A percentile compares a stretch with the other conserved stretches of the same genome.
phyloP scores from a whole-genome alignment of 2,113 vertebrate genomes.

The Coptodon rendalli region DNA sequence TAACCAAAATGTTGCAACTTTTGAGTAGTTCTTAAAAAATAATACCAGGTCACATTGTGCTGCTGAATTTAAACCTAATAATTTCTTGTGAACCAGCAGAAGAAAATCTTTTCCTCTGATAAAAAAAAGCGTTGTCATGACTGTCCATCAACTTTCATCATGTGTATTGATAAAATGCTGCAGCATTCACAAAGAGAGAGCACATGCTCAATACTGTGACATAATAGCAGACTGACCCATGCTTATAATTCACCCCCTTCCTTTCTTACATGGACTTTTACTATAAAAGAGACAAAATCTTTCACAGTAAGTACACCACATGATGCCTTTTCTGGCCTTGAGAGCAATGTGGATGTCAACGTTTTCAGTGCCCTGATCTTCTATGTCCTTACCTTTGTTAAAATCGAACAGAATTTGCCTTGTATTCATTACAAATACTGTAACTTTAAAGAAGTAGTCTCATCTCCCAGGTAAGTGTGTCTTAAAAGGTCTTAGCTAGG shows the following conservation, averaged over 20 bases:
- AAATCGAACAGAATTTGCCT: constrained; percentile 5
- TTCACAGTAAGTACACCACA: not conserved
- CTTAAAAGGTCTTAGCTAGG: constrained; percentile 42
- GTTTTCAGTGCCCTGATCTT: not conserved
- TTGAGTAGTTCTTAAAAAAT: not conserved
- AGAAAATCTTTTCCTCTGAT: not conserved
- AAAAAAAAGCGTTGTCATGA: not conserved
- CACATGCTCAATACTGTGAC: not conserved
- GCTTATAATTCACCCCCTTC: not conserved
- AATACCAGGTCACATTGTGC: not conserved
- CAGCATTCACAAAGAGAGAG: not conserved
- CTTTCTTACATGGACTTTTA: not conserved
- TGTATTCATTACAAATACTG: constrained; percentile 29
- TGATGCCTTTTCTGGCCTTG: not conserved
- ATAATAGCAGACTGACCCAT: not conserved
- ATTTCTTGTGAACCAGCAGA: not conserved
- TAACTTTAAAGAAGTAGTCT: constrained; percentile 1
- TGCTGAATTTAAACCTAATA: not conserved
- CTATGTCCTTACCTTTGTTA: not conserved
- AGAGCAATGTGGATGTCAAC: not conserved
- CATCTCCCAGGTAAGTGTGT: constrained; percentile 29
- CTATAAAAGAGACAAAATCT: not conserved
- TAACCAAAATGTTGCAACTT: not conserved
- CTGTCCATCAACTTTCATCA: not conserved
- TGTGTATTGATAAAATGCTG: not conserved